A percentile compares a stretch with the other conserved stretches of the same genome.
phyloP scores from a whole-genome alignment of 2,888 invertebrate genomes.

The Mythimna impura region DNA sequence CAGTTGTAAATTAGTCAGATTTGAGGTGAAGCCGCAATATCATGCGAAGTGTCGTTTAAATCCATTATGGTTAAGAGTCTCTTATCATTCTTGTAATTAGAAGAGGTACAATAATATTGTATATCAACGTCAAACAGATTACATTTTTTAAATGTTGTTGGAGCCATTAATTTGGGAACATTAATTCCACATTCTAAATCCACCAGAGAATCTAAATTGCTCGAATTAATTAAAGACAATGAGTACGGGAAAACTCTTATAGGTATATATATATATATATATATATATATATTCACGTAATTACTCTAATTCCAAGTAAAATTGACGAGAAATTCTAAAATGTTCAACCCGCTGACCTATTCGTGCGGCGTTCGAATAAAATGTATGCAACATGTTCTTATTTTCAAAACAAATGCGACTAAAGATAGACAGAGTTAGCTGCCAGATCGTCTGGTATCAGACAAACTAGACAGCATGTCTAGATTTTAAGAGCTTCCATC shows the following conservation, averaged over 20 bases:
- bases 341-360: slow-evolving; percentile 6
- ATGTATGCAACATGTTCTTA: slow-evolving; percentile 20
- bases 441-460: slow-evolving; percentile 52
- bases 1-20: slow-evolving; percentile 61
- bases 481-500: slow-evolving; percentile 32
- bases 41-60: slow-evolving; percentile 19
- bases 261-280: too few species aligned
- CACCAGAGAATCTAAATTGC: slow-evolving; percentile 14
- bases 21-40: slow-evolving; percentile 34
- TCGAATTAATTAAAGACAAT: slow-evolving; percentile 3
- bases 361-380: slow-evolving; percentile 15
- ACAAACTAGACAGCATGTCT: slow-evolving; percentile 43
- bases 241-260: not conserved
- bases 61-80: slow-evolving; percentile 19
- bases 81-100: slow-evolving; percentile 4
- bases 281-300: slow-evolving; percentile 7
- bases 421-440: slow-evolving; percentile 54
- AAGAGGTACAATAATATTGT: not conserved
- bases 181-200: slow-evolving; percentile 9
- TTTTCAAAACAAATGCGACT: slow-evolving; percentile 49
- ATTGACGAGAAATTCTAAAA: not conserved
- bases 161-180: not conserved
- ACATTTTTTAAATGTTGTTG: not conserved
- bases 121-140: not conserved
- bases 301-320: not conserved